These are phyloP conservation scores for Sphaerophoria rueppellii DNA, from an alignment of 2,888 invertebrate species.

Conservation along the genomic window DNA sequence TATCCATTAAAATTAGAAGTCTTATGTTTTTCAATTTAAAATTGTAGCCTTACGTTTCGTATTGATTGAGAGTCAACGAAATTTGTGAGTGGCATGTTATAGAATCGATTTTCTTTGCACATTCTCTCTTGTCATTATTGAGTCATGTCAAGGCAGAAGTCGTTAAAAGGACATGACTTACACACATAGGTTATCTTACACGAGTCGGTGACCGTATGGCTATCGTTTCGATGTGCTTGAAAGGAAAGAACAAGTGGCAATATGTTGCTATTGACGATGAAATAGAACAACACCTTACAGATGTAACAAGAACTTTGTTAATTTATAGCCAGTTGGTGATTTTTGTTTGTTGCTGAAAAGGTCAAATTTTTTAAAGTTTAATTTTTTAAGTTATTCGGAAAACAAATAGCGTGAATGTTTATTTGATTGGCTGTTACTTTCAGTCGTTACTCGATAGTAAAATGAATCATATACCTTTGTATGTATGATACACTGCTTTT, in stretches of 20 bases:
- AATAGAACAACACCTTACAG: neutral
- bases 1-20: neutral
- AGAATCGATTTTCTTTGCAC: conserved; percentile 18
- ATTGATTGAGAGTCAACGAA: conserved; percentile 11
- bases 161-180: conserved; percentile 10
- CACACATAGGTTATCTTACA: neutral
- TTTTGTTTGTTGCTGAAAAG: neutral
- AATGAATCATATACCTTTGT: too few species aligned
- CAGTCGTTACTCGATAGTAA: too few species aligned
- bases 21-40: neutral
- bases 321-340: neutral
- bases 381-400: too few species aligned
- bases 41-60: conserved; percentile 17
- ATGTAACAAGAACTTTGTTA: neutral
- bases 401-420: too few species aligned
- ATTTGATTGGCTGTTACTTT: too few species aligned
- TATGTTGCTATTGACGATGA: conserved; percentile 28
- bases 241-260: conserved; percentile 24
- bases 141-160: conserved; percentile 19
- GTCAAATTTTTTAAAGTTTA: too few species aligned
- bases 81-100: conserved; percentile 20
- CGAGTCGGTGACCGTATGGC: neutral
- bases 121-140: neutral
- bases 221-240: neutral
- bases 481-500: too few species aligned